These are phyloP conservation scores for Atrina japonica DNA, from an alignment of 2,888 invertebrate species.

Conservation along the genomic window DNA sequence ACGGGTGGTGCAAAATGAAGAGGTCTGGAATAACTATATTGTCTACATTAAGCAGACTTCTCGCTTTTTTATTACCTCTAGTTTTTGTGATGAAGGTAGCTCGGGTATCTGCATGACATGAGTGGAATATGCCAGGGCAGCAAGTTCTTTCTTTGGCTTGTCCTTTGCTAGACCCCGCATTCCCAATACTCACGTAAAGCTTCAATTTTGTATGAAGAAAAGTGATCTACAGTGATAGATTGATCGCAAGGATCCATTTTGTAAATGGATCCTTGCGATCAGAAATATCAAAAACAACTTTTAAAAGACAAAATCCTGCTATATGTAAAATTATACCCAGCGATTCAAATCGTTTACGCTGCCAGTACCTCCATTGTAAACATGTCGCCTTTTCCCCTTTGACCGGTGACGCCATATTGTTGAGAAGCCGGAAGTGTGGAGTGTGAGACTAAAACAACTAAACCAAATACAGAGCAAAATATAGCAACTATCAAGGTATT, in stretches of 20 bases:
- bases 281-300: too few relatives aligned
- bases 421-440: too few relatives aligned
- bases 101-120: background rate
- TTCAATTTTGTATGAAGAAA: conserved; percentile 1
- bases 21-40: conserved; percentile 1
- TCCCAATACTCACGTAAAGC: background rate
- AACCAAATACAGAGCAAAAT: too few relatives aligned
- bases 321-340: too few relatives aligned
- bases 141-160: background rate
- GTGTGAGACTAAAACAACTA: too few relatives aligned
- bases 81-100: background rate
- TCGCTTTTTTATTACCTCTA: background rate
- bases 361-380: too few relatives aligned
- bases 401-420: too few relatives aligned
- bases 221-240: conserved; percentile 1
- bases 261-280: too few relatives aligned
- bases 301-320: too few relatives aligned
- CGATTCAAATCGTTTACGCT: too few relatives aligned
- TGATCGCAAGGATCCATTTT: conserved; percentile 1
- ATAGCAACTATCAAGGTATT: too few relatives aligned
- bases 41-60: background rate
- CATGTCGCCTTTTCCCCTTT: too few relatives aligned
- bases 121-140: background rate
- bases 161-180: conserved; percentile 11
- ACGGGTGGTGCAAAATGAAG: background rate